phyloP scores from a whole-genome alignment of 2,888 invertebrate genomes.

The Dinocampus coccinellae region DNA sequence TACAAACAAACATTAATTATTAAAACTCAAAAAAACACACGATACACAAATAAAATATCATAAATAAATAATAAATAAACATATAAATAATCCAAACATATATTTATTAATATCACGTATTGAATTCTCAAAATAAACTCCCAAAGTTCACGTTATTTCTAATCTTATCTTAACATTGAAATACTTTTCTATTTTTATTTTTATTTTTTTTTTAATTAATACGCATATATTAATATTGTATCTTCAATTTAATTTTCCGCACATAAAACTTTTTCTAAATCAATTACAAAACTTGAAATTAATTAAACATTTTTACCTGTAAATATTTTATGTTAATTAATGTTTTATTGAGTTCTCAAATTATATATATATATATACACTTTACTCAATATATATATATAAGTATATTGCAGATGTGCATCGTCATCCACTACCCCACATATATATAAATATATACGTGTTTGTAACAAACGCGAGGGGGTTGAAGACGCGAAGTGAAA shows the following conservation, averaged over 20 bases:
- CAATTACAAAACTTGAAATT: background rate
- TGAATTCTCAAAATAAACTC: no score
- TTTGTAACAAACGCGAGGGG: background rate
- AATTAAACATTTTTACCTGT: background rate
- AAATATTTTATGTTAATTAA: slow-evolving; percentile 1
- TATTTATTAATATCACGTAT: no score
- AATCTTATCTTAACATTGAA: no score
- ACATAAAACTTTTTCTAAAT: background rate
- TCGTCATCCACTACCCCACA: background rate
- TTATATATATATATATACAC: background rate
- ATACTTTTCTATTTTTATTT: no score
- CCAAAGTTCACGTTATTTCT: no score
- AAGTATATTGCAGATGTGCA: slow-evolving; percentile 9
- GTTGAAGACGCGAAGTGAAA: background rate
- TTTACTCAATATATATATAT: background rate
- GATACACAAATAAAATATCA: no score
- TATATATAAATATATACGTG: background rate
- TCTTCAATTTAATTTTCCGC: background rate
- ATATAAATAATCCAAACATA: no score
- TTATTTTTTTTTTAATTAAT: background rate
- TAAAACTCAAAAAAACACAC: background rate
- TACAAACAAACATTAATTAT: background rate
- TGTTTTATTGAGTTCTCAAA: background rate
- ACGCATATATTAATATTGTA: background rate
- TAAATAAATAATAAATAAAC: no score